Conservation (phyloP, 64 coral and sea anemone species). For the Stylophora pistillata region DNA sequence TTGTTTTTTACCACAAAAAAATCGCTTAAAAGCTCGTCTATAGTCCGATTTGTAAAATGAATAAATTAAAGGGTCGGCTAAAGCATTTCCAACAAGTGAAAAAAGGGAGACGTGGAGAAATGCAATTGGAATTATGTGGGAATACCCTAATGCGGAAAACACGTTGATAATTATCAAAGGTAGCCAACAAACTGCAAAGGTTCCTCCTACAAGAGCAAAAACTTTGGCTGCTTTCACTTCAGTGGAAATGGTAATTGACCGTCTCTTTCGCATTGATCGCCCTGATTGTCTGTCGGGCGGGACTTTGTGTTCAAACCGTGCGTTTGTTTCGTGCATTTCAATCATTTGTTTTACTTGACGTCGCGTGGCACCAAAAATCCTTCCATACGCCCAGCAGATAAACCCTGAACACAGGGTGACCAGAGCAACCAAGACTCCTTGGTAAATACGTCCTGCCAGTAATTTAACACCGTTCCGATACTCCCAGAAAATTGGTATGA, state of each 20-base stretch:
- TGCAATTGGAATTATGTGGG: conserved; percentile 25
- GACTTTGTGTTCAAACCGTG: conserved; percentile 4
- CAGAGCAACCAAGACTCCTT: conserved; percentile 61
- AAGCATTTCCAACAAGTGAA: conserved; percentile 72
- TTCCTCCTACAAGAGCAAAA: conserved; percentile 71
- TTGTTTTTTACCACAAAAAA: conserved; percentile 1
- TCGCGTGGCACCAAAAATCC: conserved; percentile 74
- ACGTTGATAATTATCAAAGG: conserved; percentile 82
- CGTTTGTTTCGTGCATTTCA: conserved; percentile 38
- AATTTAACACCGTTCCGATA: conserved; percentile 5
- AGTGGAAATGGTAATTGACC: conserved; percentile 42
- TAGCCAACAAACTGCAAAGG: conserved; percentile 77
- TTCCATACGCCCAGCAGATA: conserved; percentile 62
- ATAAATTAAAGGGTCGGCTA: conserved; percentile 78
- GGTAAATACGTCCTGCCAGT: conserved; percentile 48
- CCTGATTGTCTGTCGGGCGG: not conserved
- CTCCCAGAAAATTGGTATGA: conserved; percentile 81
- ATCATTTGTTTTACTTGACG: conserved; percentile 61
- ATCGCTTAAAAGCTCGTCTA: conserved; percentile 45
- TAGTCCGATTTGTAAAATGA: conserved; percentile 78
- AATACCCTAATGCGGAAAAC: conserved; percentile 38
- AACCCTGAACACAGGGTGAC: conserved; percentile 43
- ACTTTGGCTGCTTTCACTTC: conserved; percentile 83
- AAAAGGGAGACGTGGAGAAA: conserved; percentile 70
- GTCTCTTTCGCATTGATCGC: not conserved